Percentiles rank a stretch among this genome's conserved stretches.
These are phyloP conservation scores for Crotalus horridus DNA, from an alignment of 2,113 vertebrate genomes.

Conservation along the genomic window DNA sequence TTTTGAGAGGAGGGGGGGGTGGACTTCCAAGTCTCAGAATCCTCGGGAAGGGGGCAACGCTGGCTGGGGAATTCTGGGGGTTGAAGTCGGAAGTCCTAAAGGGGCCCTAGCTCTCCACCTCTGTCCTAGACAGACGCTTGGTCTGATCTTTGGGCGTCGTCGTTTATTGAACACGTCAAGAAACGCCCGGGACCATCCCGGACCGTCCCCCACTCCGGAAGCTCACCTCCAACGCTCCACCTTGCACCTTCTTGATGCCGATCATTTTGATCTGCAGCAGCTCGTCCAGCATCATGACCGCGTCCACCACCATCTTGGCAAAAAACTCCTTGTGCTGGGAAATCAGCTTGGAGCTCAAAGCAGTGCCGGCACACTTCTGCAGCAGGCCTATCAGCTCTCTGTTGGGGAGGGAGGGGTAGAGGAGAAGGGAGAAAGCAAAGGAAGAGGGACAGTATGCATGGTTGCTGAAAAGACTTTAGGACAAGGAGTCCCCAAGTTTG, in stretches of 20 bases:
- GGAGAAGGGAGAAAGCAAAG: not conserved
- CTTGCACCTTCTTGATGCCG: slow-evolving; percentile 97
- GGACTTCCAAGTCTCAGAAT: not conserved
- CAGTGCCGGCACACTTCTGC: slow-evolving; percentile 91
- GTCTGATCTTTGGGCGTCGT: no score
- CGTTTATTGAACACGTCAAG: not conserved
- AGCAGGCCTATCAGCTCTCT: slow-evolving; percentile 88
- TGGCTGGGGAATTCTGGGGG: not conserved
- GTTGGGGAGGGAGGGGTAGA: not conserved
- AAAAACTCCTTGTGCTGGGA: slow-evolving; percentile 92
- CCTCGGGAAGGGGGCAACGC: no score
- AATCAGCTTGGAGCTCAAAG: slow-evolving; percentile 94
- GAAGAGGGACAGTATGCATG: not conserved
- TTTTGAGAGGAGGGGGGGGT: not conserved
- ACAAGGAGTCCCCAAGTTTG: no score
- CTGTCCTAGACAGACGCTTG: no score
- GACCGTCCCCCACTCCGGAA: rapidly evolving
- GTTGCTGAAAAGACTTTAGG: no score
- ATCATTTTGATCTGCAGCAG: slow-evolving; percentile 96
- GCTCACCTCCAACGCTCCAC: slow-evolving; percentile 89
- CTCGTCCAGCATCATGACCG: slow-evolving; percentile 89
- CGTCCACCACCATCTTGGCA: slow-evolving; percentile 94
- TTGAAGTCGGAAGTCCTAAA: no score
- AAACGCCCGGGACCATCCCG: not conserved
- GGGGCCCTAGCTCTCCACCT: no score